phyloP scores from a whole-genome alignment of 92 coral and sea anemone genomes.

The Zoanthus gigantus region DNA sequence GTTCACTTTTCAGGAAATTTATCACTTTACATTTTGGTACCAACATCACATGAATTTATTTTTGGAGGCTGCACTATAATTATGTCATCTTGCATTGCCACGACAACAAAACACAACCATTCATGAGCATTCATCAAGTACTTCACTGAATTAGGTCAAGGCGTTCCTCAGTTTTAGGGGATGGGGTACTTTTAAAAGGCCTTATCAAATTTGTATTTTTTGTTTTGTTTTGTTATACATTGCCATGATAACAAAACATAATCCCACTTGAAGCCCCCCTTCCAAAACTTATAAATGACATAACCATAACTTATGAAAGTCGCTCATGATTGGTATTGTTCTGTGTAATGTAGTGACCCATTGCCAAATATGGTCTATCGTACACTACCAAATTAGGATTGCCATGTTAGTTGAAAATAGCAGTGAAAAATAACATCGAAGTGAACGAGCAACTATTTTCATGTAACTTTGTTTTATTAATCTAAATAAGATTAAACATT shows the following conservation, averaged over 20 bases:
- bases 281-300: background rate
- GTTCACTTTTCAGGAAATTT: constrained; percentile 9
- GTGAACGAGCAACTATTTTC: too few relatives aligned
- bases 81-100: background rate
- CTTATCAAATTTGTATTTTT: constrained; percentile 6
- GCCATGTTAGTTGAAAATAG: too few relatives aligned
- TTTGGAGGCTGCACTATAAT: constrained; percentile 2
- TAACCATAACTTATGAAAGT: constrained; percentile 5
- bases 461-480: too few relatives aligned
- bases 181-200: background rate
- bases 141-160: background rate
- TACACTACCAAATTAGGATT: too few relatives aligned
- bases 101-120: background rate
- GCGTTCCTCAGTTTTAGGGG: constrained; percentile 6
- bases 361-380: too few relatives aligned
- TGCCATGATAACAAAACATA: background rate
- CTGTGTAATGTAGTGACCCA: too few relatives aligned
- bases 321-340: constrained; percentile 1
- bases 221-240: background rate
- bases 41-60: background rate
- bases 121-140: background rate
- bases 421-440: too few relatives aligned
- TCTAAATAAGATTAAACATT: too few relatives aligned
- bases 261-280: background rate
- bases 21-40: background rate